phyloP scores from a whole-genome alignment of 2,888 invertebrate genomes.

The Limenitis camilla region DNA sequence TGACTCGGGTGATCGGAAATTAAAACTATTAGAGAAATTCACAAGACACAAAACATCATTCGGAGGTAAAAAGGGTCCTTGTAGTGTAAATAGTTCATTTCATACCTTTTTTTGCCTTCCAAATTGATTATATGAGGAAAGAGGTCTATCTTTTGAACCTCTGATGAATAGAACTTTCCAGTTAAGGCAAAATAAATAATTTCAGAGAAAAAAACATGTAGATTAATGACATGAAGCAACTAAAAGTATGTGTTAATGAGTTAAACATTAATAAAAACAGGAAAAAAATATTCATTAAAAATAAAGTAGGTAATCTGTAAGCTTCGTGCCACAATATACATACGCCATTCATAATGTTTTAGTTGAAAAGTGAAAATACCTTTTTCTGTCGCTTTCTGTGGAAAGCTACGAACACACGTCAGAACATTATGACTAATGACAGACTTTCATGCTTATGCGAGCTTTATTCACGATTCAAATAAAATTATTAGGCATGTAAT shows the following conservation, averaged over 20 bases:
- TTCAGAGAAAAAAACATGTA: too few relatives aligned
- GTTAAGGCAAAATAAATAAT: too few relatives aligned
- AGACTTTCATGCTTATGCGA: constrained; percentile 16
- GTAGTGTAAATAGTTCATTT: too few relatives aligned
- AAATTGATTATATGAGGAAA: too few relatives aligned
- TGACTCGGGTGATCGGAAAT: too few relatives aligned
- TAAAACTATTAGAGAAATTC: too few relatives aligned
- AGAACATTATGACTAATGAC: constrained; percentile 21
- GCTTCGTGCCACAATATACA: background rate
- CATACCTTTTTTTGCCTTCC: too few relatives aligned
- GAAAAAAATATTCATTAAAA: background rate
- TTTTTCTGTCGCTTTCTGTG: constrained; percentile 15
- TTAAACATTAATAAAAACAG: background rate
- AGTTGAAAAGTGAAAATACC: constrained; percentile 17
- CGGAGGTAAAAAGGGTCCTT: too few relatives aligned
- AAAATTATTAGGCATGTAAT: constrained; percentile 2
- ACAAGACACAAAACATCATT: too few relatives aligned
- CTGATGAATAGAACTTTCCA: too few relatives aligned
- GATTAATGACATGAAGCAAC: too few relatives aligned
- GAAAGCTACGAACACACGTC: constrained; percentile 18
- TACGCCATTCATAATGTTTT: constrained; percentile 7
- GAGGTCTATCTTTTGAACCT: too few relatives aligned
- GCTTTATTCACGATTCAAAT: constrained; percentile 10
- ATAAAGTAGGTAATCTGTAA: background rate
- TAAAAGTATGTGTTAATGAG: background rate